Evolutionary conservation across 2,888 invertebrate species (phyloP), one percentile per base, ranked within the genome.

Genomic region (Neria commutata): DNA sequence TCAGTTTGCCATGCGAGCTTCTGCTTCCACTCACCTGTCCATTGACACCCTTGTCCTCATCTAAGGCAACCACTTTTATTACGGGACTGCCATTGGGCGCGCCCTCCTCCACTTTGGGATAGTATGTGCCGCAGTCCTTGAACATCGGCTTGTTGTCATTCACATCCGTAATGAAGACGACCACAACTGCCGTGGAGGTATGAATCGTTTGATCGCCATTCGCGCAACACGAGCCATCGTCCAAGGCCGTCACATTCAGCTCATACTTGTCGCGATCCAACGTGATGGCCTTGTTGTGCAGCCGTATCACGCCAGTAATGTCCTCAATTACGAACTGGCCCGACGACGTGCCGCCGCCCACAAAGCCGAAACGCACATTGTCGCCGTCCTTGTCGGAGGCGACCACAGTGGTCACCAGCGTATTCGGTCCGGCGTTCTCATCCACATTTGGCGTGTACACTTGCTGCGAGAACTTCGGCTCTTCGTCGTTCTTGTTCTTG

Each of bases 311-410:
- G 69, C 95, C 95, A 48, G 95, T 96, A 64, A 95, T 94, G 81
- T 95, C 94, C 83, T 96, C 95, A 67, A 95, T 96, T 17, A 94
- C 94, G 80, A 95, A 96, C 78, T 95, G 95, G 0, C 95, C 95
- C 0, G 94, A 94, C 53, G 89, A 90, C 0, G 92, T 94, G 60
- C 91, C 92, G 25, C 94, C 94, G 11, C 94, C 94, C 48, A 94
- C 94, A 83, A 93, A 93, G 49, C 92, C 92, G 76, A 95, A 97
- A 55, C 94, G 86, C 4, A 98, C 95, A 81, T 95, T 95, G 80
- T 98, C 97, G 10, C 98, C 97, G 80, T 98, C 97, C 83, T 96
- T 96, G 79, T 98, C 98, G 5, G 95, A 95, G 1, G 98, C 97
- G 2, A 98, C 96, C 0, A 98, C 95, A 0, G 97, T 97, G 6